phyloP scores from a whole-genome alignment of 2,113 vertebrate genomes.

The Sander lucioperca region DNA sequence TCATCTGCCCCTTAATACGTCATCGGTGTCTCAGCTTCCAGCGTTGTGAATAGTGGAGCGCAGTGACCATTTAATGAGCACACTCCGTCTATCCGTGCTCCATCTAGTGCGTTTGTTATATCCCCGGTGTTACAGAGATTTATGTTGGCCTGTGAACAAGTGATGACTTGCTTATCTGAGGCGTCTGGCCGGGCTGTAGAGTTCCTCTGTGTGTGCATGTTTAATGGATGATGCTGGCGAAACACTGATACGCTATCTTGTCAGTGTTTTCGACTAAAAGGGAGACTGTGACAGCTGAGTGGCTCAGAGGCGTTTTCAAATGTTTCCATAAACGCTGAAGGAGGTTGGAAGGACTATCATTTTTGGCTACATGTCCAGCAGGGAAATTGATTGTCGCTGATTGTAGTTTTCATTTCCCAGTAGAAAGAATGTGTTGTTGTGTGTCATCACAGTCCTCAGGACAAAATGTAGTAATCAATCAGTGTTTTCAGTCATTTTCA shows the following conservation, averaged over 20 bases:
- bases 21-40: neutral
- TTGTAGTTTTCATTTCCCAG: constrained; percentile 4
- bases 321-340: neutral
- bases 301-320: constrained; percentile 28
- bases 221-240: constrained; percentile 56
- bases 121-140: constrained; percentile 38
- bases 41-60: neutral
- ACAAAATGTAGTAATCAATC: constrained; percentile 15
- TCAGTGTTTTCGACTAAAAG: constrained; percentile 1
- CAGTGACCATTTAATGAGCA: constrained; percentile 45
- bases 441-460: neutral
- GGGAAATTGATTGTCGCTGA: neutral
- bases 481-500: constrained; percentile 2
- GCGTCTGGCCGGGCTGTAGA: neutral
- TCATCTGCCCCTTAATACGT: constrained; percentile 28
- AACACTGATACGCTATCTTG: constrained; percentile 59
- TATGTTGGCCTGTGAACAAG: constrained; percentile 59
- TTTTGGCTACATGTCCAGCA: neutral
- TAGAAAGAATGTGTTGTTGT: neutral
- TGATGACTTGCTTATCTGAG: constrained; percentile 56
- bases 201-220: constrained; percentile 29
- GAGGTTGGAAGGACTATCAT: neutral
- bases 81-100: constrained; percentile 2
- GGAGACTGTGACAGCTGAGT: neutral
- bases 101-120: constrained; percentile 34